Evolutionary conservation across 2,113 vertebrate genomes (phyloP), one percentile per base, ranked within the genome.

Genomic region (Piprites chloris): DNA sequence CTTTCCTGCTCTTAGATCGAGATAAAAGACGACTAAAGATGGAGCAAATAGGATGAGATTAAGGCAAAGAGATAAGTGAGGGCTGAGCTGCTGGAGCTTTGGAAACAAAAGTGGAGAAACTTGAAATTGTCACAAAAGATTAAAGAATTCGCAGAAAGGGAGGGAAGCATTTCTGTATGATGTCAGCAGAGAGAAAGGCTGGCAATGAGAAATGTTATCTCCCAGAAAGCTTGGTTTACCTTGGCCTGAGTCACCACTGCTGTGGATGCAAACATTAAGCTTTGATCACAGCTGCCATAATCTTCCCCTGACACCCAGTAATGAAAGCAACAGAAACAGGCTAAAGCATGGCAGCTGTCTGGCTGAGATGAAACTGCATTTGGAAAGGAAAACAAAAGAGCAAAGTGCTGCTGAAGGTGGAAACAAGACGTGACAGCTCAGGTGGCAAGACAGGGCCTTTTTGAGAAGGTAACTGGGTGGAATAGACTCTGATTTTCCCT

Each of bases 251-350:
- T 89, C 78, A 74, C 9, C 0, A 1, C 74, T 79, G 63, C 81
- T 83, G 53, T 62, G 59, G 74, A 87, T 67, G 50, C 62, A 73
- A 91, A 83, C 42, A 46, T 65, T 87, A 72, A 62, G 61, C 87
- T 87, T 93, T 94, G 74, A 87, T 94, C 81, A 80, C 63, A 94
- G 67, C 55, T 82, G 69, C 94, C 58, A 12, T 69, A 85, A 72
- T 74, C 77, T 89, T 92, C 76, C 83, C 83, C 56, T 91, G 91
- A 78, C 71, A 90, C 59, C 42, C 46, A 73, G 30, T 68, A 93
- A 78, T 44, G 80, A 95, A 94, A 93, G 80, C 76, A 78, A 35
- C 39, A 80, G 82, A 87, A 85, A 56, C 33, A 72, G 66, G 44
- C 58, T 90, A 68, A 95, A 68, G 30, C 71, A 22, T 59, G 69